Conservation (phyloP, 2,888 invertebrate species). For the Sepioteuthis lessoniana region DNA sequence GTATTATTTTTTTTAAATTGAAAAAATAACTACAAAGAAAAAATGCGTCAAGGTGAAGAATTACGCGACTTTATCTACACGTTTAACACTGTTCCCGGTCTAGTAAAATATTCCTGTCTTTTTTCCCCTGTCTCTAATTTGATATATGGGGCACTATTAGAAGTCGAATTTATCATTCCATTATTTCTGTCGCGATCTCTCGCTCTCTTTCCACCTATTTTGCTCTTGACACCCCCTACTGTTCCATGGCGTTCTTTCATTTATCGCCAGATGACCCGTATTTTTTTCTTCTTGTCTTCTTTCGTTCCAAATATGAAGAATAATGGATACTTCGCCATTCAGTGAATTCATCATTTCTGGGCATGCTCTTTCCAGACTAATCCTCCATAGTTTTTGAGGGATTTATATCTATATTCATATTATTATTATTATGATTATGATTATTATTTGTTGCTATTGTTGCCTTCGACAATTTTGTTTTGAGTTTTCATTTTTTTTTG, state of each 20-base stretch:
- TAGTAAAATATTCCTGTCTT: neutral
- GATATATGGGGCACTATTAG: slow-evolving; percentile 33
- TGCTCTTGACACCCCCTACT: neutral
- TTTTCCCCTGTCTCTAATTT: neutral
- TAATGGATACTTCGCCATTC: slow-evolving; percentile 33
- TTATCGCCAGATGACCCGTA: neutral
- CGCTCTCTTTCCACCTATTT: neutral
- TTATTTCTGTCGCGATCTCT: neutral
- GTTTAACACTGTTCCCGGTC: neutral
- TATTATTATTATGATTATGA: neutral
- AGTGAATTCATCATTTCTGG: neutral
- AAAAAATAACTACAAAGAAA: neutral
- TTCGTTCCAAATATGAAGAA: neutral
- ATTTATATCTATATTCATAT: neutral
- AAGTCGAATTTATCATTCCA: slow-evolving; percentile 21
- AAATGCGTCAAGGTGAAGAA: neutral
- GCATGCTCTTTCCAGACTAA: neutral
- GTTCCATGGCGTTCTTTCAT: neutral
- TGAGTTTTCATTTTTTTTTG: neutral
- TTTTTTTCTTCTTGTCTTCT: neutral
- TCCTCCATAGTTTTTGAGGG: neutral
- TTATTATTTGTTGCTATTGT: neutral
- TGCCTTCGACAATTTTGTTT: neutral
- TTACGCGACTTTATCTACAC: slow-evolving; percentile 33
- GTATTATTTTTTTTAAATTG: no score